Evolutionary conservation across 2,888 invertebrate species (phyloP), one percentile per base, ranked within the genome.

Genomic region (Pomacea canaliculata): DNA sequence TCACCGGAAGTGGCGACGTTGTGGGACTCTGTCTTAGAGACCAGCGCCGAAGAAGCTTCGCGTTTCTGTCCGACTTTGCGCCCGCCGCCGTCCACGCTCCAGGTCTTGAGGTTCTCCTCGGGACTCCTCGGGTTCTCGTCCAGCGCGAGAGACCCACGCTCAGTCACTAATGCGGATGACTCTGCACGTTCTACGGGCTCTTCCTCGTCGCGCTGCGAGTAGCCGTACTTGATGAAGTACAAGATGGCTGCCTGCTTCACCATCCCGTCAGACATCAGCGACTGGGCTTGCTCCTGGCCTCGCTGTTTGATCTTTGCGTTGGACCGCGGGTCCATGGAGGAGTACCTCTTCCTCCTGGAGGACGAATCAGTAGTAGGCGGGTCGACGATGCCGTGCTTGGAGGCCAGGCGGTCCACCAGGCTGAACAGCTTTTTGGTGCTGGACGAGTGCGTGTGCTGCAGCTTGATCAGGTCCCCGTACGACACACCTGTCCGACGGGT

Each of bases 391-490:
- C 85, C 84, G 68, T 83, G 83, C 68, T 81, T 83, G 62, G 83
- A 80, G 7, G 85, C 85, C n/a, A 85, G 77, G 1, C 81, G 78
- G 69, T 85, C 80, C 10, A 85, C 85, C 19, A 85, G 79, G 70
- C 81, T 79, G 74, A 85, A 85, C 46, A 85, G 77, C 70, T 81
- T 82, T 67, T 84, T 83, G 7, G 84, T 84, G 66, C 82, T 82
- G 65, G 84, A 83, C 70, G 82, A 73, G 74, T 84, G 82, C 66
- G 83, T 76, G 76, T 85, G 84, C 76, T 85, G 84, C 19, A 85
- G 76, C 72, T 85, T 85, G 23, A 85, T 83, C 46, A 85, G 79
- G 78, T 85, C 85, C 5, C 83, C 81, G 77, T 83, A 85, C 0
- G 85, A 85, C 9, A 85, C 83, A 12, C 65, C 75, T 5, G 59